Percentiles rank a stretch among this genome's conserved stretches.
Evolutionary conservation across 2,888 invertebrate species (phyloP).

Genomic region (Galerucella calmariensis): DNA sequence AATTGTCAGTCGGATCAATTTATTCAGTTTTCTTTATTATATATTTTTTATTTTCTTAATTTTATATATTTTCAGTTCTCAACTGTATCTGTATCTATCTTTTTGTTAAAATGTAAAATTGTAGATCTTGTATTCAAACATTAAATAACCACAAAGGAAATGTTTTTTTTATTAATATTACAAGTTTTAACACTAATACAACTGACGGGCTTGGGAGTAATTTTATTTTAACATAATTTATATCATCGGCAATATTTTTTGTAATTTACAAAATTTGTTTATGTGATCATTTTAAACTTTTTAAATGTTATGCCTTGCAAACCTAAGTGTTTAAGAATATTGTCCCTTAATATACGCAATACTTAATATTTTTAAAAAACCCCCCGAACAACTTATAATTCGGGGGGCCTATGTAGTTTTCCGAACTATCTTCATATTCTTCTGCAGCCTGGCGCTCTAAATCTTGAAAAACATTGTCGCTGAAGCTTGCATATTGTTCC

Average conservation of each 20-base stretch:
- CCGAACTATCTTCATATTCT: constrained; percentile 67
- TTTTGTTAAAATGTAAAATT: too few relatives aligned
- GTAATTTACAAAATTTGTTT: neutral
- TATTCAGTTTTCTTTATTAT: too few relatives aligned
- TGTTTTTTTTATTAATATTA: too few relatives aligned
- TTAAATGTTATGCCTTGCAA: neutral
- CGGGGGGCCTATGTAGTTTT: constrained; percentile 56
- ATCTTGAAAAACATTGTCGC: constrained; percentile 71
- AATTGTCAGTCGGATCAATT: too few relatives aligned
- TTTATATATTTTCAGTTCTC: too few relatives aligned
- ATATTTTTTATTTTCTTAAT: too few relatives aligned
- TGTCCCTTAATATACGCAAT: neutral
- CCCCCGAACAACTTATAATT: constrained; percentile 38
- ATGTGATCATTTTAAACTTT: too few relatives aligned
- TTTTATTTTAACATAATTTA: neutral
- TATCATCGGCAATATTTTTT: neutral
- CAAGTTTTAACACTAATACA: neutral
- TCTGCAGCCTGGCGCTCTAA: constrained; percentile 75
- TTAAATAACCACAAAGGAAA: too few relatives aligned
- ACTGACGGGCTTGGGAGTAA: neutral
- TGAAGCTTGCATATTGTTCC: constrained; percentile 69
- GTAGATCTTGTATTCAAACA: too few relatives aligned
- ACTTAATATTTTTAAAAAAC: neutral
- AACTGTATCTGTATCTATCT: too few relatives aligned
- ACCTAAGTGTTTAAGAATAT: neutral